These are phyloP conservation scores for Acanthosepion pharaonis DNA, from an alignment of 2,888 invertebrate species.

Conservation along the genomic window DNA sequence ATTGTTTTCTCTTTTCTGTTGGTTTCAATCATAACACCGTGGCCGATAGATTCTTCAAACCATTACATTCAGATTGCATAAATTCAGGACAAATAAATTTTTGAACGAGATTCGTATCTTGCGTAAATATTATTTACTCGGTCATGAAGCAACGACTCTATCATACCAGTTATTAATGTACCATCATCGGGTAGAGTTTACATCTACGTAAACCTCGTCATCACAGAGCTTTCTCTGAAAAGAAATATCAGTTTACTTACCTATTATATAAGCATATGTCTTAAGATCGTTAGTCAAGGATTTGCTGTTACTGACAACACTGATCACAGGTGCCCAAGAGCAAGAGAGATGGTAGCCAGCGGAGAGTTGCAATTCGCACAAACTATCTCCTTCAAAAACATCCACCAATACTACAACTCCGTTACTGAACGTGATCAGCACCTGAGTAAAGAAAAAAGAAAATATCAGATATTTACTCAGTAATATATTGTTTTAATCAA, in stretches of 20 bases:
- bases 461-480: not conserved
- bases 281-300: conserved; percentile 51
- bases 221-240: not conserved
- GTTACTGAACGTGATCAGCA: conserved; percentile 60
- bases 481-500: too few species aligned
- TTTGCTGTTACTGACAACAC: conserved; percentile 62
- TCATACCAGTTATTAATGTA: too few species aligned
- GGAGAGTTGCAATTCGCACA: conserved; percentile 66
- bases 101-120: too few species aligned
- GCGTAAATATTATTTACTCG: too few species aligned
- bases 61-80: too few species aligned
- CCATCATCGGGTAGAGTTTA: not conserved
- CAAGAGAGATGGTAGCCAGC: conserved; percentile 59
- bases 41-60: too few species aligned
- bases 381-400: conserved; percentile 59
- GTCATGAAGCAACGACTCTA: too few species aligned
- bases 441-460: conserved; percentile 54
- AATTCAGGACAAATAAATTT: too few species aligned
- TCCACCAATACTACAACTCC: conserved; percentile 66
- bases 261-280: conserved; percentile 63
- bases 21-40: too few species aligned
- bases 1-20: too few species aligned
- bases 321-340: conserved; percentile 69
- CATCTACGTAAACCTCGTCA: not conserved
- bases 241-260: conserved; percentile 54